Base-by-base conservation (phyloP, 2,113 vertebrate genomes). In the Eleginops maclovinus region DNA sequence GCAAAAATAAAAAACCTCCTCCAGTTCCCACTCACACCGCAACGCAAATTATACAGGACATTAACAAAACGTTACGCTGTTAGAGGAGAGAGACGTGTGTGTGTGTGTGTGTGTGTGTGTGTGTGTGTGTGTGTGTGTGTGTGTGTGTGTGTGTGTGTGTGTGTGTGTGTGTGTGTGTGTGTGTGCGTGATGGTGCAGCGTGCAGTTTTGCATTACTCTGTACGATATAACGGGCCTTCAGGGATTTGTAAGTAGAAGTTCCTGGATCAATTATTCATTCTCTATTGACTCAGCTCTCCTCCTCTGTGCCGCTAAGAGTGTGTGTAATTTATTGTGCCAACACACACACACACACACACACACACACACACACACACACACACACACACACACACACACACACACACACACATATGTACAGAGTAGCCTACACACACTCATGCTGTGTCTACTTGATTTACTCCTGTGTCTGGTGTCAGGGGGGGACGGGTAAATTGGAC, bases 181-280 rank as follows among this genome's bases (percentile, higher is more conserved):
- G 60, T 56, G 70, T 82, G 75, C 87, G 60, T 80, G 81, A 82
- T 81, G 10, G 19, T 53, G 31, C 63, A 26, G 73, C 13, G 16
- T 59, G 61, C 69, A 72, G 75, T 55, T 41, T 69, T 59, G 70
- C 84, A 75, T 79, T 82, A 86, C 77, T 67, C 21, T 58, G 53
- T 87, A 72, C 69, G 47, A n/a, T 81, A 72, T 84, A 88, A 87
- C 58, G 31, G 75, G 83, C 53, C 87, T 22, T 15, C 70, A 53
- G 81, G 86, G 87, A 87, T 76, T 86, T 89, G 73, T 84, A 90
- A 87, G 65, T 61, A 58, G 21, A 84, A 88, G 62, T 72, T 88
- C 56, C 56, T 22, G 47, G 68, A 89, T 92, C 79, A 88, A 90
- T 91, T 90, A 85, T 90, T 89, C 58, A 87, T 88, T 75, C 40